Percentiles rank a stretch among this genome's conserved stretches.
These are phyloP conservation scores for Synergus laeviventris DNA, from an alignment of 2,888 invertebrate species.

Conservation along the genomic window DNA sequence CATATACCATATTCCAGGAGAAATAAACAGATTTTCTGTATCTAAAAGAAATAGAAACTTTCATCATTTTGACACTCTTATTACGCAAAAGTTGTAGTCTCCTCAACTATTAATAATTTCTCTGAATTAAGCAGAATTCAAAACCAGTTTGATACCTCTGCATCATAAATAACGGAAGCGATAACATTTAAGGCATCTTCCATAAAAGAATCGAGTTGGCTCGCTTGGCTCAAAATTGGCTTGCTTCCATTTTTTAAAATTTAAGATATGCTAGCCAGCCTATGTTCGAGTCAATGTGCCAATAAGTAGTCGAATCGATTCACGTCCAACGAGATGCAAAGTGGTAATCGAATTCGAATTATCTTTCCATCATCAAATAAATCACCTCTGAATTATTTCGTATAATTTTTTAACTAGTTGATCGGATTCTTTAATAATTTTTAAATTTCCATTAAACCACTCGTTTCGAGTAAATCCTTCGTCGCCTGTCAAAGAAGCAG, in stretches of 20 bases:
- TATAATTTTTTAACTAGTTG: background rate
- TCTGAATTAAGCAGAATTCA: conserved; percentile 15
- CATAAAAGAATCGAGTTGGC: conserved; percentile 21
- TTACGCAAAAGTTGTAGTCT: background rate
- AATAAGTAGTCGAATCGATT: conserved; percentile 27
- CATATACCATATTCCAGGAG: background rate
- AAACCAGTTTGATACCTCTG: conserved; percentile 14
- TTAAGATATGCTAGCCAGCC: background rate
- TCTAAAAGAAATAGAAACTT: background rate
- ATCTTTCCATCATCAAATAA: conserved; percentile 27
- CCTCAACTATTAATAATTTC: background rate
- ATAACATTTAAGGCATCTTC: background rate
- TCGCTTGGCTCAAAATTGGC: conserved; percentile 18
- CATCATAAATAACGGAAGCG: conserved; percentile 12
- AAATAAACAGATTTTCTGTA: background rate
- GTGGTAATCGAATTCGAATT: conserved; percentile 19
- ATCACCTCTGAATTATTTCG: background rate
- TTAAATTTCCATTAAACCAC: conserved; percentile 22
- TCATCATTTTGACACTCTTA: background rate
- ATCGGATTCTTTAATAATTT: conserved; percentile 13
- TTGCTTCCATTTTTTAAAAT: conserved; percentile 13
- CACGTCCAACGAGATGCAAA: conserved; percentile 2
- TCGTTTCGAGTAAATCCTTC: conserved; percentile 8
- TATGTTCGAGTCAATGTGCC: background rate
- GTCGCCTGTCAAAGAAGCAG: conserved; percentile 11